These are phyloP conservation scores for Euwallacea similis DNA, from an alignment of 1,140 invertebrate genomes.

Conservation along the genomic window DNA sequence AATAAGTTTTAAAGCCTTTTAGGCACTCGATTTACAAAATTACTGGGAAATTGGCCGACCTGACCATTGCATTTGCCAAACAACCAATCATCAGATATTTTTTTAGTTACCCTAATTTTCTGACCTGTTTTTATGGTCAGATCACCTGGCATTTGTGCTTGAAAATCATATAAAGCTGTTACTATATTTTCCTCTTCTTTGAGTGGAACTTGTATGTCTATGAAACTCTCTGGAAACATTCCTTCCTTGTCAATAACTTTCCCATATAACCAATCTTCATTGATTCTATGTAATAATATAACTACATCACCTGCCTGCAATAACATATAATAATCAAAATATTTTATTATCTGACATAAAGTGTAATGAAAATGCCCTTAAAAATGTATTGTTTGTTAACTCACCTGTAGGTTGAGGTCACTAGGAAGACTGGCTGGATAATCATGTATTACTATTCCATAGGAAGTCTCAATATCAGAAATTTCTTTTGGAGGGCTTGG, in stretches of 20 bases:
- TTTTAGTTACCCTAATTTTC: constrained; percentile 68
- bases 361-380: too few relatives aligned
- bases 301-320: constrained; percentile 72
- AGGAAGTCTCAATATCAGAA: constrained; percentile 54
- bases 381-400: constrained; percentile 1
- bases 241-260: constrained; percentile 65
- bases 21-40: constrained; percentile 66
- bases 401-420: constrained; percentile 73
- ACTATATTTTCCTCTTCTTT: constrained; percentile 53
- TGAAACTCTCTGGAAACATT: constrained; percentile 79
- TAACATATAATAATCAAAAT: constrained; percentile 18
- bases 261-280: constrained; percentile 78
- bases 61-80: constrained; percentile 70
- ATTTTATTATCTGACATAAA: background rate
- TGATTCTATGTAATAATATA: constrained; percentile 66
- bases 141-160: constrained; percentile 55
- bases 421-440: constrained; percentile 69
- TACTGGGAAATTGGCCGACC: constrained; percentile 78
- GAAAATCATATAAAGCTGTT: constrained; percentile 58
- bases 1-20: constrained; percentile 1
- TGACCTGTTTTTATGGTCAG: constrained; percentile 65
- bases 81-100: constrained; percentile 80
- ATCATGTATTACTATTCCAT: constrained; percentile 75
- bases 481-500: constrained; percentile 67
- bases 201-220: constrained; percentile 75